Evolutionary conservation across 2,888 invertebrate genomes (phyloP), one percentile per base, ranked within the genome.

Genomic region (Agriopis leucophaearia): DNA sequence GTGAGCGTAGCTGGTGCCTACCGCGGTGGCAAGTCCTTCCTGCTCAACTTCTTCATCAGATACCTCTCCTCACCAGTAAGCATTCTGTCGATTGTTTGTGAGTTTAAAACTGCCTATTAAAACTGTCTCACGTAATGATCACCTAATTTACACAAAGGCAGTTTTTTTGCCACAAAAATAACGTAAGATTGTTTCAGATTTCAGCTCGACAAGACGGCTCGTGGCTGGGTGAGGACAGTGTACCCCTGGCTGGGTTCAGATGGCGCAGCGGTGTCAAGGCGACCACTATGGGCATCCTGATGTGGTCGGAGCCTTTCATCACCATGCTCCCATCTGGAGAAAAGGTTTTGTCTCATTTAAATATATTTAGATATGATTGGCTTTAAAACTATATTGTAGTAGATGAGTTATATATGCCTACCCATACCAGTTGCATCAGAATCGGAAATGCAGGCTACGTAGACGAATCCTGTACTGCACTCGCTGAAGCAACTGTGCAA

Each of bases 191-290:
- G 6, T 61, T 61, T 15, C 45, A 73, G 73, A 55, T 40, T 15
- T 60, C 67, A 48, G 68, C 66, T 35, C 74, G 70, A 15, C n/a
- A 60, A 16, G 69, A 74, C 42, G 74, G 72, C 6, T 60, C 74
- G 16, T 74, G 74, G 74, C 55, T 72, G 36, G 69, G 69, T 4
- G 66, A 72, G 5, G 54, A 63, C 9, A 66, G 54, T 16, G 18
- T 50, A 16, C 66, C 66, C 7, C 66, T 72, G 63, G 95, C 96
- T 56, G 98, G 98, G 0, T 98, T 98, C 87, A 96, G 97, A n/a
- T 98, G 98, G 98, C 94, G 97, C 77, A 98, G 98, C 7, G 98
- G 98, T 0, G 35, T 50, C 40, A 42, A 40, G n/a, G 40, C 50
- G 38, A 59, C 58, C 55, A 74, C 73, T 10, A 67, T 63, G 16